Evolutionary conservation across 1,140 invertebrate genomes (phyloP), one percentile per base, ranked within the genome.

Genomic region (Pogonognathellus flavescens): DNA sequence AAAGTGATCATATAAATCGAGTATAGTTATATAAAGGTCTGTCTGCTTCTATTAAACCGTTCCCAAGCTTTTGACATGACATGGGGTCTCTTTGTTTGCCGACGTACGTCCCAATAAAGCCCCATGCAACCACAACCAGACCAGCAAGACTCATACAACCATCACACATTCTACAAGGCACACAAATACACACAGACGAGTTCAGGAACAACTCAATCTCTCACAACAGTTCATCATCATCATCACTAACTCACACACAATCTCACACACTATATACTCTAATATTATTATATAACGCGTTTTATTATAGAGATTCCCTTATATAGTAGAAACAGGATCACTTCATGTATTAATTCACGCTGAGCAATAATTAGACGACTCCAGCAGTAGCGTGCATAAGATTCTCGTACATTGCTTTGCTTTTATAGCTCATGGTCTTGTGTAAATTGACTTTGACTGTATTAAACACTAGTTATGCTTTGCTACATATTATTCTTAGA

Each of bases 311-410:
- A 10, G 53, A 5, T 14, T 55, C 11, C 1, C 11, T 16, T 55
- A 55, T 55, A 55, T 16, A 55, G 16, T 16, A 55, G 16, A 55
- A 16, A 55, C 16, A 76, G 31, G 70, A 76, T 76, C 70, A 76
- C 70, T 82, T 82, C 55, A 82, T 82, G 80, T 52, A 82, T 55
- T 82, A 82, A 49, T 82, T 82, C 80, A 82, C 18, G 80, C 80
- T 82, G 80, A 82, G 80, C 13, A 52, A 59, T 82, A 82, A 82
- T 82, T 82, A 82, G 80, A 82, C 55, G 80, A 55, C 55, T 82
- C 80, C 16, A 57, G 25, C 80, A 81, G 55, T 53, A 20, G 9
- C 10, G 50, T 55, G 50, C 50, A 80, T 55, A 20, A 20, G 41
- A 16, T n/a, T 55, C 20, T 20, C 76, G 49, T 41, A 6, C 31